Conservation (phyloP, 2,797 vertebrate genomes). For the Pampus argenteus region DNA sequence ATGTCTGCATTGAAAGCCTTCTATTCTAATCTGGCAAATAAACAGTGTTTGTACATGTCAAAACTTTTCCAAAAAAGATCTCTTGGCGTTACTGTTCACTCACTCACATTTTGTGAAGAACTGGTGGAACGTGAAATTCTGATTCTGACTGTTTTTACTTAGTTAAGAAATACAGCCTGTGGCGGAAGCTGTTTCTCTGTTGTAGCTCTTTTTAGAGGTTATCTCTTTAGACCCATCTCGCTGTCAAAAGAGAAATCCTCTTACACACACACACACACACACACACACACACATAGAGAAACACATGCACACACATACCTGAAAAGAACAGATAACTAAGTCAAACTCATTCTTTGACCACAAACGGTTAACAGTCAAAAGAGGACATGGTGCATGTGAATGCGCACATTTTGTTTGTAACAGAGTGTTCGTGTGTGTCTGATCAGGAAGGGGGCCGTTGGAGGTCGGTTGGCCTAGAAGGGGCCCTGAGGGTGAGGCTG, state of each 20-base stretch:
- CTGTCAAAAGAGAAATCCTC: slow-evolving; percentile 58
- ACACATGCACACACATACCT: slow-evolving; percentile 66
- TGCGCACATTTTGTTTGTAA: slow-evolving; percentile 53
- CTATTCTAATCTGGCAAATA: slow-evolving; percentile 10
- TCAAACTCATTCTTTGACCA: slow-evolving; percentile 76
- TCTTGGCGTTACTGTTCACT: background rate
- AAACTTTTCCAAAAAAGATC: background rate
- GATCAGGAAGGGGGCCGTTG: slow-evolving; percentile 84
- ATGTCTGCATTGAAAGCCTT: background rate
- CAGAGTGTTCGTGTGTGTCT: slow-evolving; percentile 56
- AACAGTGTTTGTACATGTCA: background rate
- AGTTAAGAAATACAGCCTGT: slow-evolving; percentile 64
- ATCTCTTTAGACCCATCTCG: slow-evolving; percentile 63
- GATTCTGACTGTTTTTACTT: slow-evolving; percentile 60
- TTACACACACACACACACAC: slow-evolving; percentile 27
- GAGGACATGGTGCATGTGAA: slow-evolving; percentile 76
- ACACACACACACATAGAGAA: slow-evolving; percentile 18
- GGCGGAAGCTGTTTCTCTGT: slow-evolving; percentile 60
- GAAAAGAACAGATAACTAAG: slow-evolving; percentile 82
- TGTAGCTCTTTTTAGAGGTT: slow-evolving; percentile 49
- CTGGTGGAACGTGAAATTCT: slow-evolving; percentile 37
- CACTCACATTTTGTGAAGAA: slow-evolving; percentile 9
- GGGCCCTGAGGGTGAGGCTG: slow-evolving; percentile 77
- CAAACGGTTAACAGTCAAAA: slow-evolving; percentile 86
- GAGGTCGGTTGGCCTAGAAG: slow-evolving; percentile 80